Base-by-base conservation (phyloP, 2,888 invertebrate species). In the Diplazon laetatorius region DNA sequence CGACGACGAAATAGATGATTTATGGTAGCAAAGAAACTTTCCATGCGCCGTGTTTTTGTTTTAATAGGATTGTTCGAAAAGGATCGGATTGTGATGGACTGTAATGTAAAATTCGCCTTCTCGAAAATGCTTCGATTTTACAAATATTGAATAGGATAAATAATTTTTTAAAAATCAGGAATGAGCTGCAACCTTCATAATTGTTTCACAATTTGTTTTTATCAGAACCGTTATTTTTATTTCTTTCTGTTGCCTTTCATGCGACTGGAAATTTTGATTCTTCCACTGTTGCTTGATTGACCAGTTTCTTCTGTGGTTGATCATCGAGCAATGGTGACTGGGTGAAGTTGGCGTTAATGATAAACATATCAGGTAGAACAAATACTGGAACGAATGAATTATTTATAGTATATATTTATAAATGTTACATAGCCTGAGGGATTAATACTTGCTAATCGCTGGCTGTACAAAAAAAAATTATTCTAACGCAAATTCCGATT, bases 1-100 rank as follows among this genome's bases (percentile, higher is more conserved):
- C 25, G 90, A 90, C 62, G 89, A 89, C 14, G n/a, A n/a, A 18
- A 76, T 78, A 78, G 80, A 83, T 39, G 46, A 14, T 0, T 25
- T 80, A 14, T 81, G 80, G 44, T 42, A 55, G 1, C 30, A 16
- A 55, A 8, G 30, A 52, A 30, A 30, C 2, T 30, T 30, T 6
- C 30, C 30, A 2, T 30, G 2, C 30, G 30, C 30, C 6, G 2
- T 30, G 2, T 6, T 30, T 30, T 30, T 30, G 6, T 6, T 30
- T 30, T 6, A 6, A 6, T 30, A 30, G 30, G 30, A 30, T n/a
- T n/a, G n/a, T n/a, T n/a, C n/a, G n/a, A n/a, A n/a, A n/a, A n/a
- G n/a, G n/a, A n/a, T n/a, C n/a, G n/a, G n/a, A n/a, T n/a, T n/a
- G n/a, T n/a, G n/a, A n/a, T n/a, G n/a, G n/a, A n/a, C n/a, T n/a